A percentile compares a stretch with the other conserved stretches of the same genome.
Conservation (phyloP, 2,888 invertebrate species). For the Strigamia maritima region DNA sequence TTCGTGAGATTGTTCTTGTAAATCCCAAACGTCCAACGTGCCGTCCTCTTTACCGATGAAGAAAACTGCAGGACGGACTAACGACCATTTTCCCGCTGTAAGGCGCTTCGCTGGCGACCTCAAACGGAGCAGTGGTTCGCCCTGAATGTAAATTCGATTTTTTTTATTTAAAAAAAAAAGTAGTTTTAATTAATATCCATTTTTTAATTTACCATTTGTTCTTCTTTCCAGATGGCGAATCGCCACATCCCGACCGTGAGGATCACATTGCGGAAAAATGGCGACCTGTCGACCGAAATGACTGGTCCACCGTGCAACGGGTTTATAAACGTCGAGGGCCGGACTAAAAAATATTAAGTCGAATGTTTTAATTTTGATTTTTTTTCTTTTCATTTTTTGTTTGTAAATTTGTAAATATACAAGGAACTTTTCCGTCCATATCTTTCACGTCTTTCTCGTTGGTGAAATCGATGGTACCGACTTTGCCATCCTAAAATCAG, state of each 20-base stretch:
- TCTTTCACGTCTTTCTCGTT: not conserved
- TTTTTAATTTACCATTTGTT: conserved; percentile 55
- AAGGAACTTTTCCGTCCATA: not conserved
- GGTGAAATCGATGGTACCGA: not conserved
- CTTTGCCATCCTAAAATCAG: conserved; percentile 13
- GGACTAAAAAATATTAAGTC: not conserved
- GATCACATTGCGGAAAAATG: conserved; percentile 61
- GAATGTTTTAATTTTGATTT: not conserved
- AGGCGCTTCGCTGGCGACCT: conserved; percentile 39
- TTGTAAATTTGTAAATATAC: not conserved
- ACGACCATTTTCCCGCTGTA: conserved; percentile 65
- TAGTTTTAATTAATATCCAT: too few species aligned
- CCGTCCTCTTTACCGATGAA: conserved; percentile 71
- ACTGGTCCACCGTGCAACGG: conserved; percentile 70
- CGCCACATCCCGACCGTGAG: conserved; percentile 71
- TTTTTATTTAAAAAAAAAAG: too few species aligned
- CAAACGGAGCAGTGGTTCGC: not conserved
- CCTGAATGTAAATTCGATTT: not conserved
- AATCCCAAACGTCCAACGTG: conserved; percentile 75
- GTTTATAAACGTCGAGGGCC: not conserved
- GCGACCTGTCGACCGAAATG: conserved; percentile 61
- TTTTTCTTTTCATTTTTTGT: not conserved
- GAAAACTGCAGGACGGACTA: conserved; percentile 67
- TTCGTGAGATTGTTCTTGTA: conserved; percentile 66
- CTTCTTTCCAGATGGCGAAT: conserved; percentile 71